Evolutionary conservation across 2,113 vertebrate species (phyloP), one percentile per base, ranked within the genome.

Genomic region (Anoplopoma fimbria): DNA sequence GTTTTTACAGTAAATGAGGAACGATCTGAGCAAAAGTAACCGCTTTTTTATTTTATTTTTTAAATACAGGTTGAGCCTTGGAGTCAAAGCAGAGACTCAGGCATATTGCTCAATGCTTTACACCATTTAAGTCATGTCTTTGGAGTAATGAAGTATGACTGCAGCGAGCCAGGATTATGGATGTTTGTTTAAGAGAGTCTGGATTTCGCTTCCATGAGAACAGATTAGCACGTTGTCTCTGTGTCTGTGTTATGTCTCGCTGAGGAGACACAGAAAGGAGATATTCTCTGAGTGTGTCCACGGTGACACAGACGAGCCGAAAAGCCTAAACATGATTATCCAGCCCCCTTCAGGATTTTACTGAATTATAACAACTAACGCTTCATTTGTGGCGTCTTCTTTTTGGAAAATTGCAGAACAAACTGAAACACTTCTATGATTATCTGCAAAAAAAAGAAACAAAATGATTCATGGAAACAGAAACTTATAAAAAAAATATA

Each of bases 171-270:
- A 85, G 90, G 88, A 93, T 92, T 92, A 87, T 86, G 71, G 76
- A 90, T 93, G 91, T 89, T 87, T 63, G 83, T 85, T 89, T 78
- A 81, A 80, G 76, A 87, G 77, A 79, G 88, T 80, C 78, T 89
- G 90, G 83, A 68, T 87, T 90, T 89, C 25, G 13, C 73, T 75
- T 90, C 78, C 78, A 89, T 77, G 74, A 88, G 83, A 90, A 84
- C 72, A 91, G 93, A 91, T 91, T 88, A 92, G 38, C 76, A n/a
- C 31, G 72, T 86, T 82, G 83, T 82, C 69, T 88, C 79, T 74
- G 69, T 71, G 84, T 90, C 88, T 91, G 87, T 69, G 91, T 92
- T 87, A 31, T 85, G 90, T 91, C 88, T 90, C 29, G 19, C 51
- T 47, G 68, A 85, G 65, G 60, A 88, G 76, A 79, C 70, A 21